Percentiles rank a stretch among this genome's conserved stretches.
phyloP scores from a whole-genome alignment of 2,888 invertebrate genomes.

The Slavum lentiscoides region DNA sequence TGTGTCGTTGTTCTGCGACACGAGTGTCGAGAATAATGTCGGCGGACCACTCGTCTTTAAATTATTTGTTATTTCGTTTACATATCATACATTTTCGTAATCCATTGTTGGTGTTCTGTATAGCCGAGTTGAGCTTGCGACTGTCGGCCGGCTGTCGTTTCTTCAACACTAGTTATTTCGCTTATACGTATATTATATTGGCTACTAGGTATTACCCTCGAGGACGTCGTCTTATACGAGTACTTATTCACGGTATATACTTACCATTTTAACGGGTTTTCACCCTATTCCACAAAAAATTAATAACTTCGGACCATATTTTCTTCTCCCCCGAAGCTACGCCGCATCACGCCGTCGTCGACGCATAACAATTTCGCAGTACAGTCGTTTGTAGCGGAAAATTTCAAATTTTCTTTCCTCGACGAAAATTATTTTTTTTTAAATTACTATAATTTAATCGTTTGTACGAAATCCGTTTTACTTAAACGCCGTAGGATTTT shows the following conservation, averaged over 20 bases:
- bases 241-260: neutral
- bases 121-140: too few species aligned
- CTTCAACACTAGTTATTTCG: too few species aligned
- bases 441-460: neutral
- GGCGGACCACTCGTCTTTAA: too few species aligned
- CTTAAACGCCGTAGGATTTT: too few species aligned
- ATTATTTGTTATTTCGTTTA: too few species aligned
- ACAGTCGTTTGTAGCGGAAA: conserved; percentile 12
- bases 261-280: conserved; percentile 25
- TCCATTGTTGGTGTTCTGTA: too few species aligned
- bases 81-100: too few species aligned
- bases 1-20: too few species aligned
- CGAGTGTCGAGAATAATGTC: too few species aligned
- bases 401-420: conserved; percentile 11
- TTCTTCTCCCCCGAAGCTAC: neutral
- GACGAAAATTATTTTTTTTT: neutral
- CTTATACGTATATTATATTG: too few species aligned
- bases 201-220: neutral
- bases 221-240: too few species aligned
- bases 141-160: too few species aligned
- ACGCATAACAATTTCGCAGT: neutral
- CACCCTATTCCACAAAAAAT: neutral
- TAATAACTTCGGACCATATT: neutral
- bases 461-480: neutral
- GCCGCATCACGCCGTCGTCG: neutral